Base-by-base conservation (phyloP, 2,888 invertebrate species). In the Theodoxus fluviatilis region DNA sequence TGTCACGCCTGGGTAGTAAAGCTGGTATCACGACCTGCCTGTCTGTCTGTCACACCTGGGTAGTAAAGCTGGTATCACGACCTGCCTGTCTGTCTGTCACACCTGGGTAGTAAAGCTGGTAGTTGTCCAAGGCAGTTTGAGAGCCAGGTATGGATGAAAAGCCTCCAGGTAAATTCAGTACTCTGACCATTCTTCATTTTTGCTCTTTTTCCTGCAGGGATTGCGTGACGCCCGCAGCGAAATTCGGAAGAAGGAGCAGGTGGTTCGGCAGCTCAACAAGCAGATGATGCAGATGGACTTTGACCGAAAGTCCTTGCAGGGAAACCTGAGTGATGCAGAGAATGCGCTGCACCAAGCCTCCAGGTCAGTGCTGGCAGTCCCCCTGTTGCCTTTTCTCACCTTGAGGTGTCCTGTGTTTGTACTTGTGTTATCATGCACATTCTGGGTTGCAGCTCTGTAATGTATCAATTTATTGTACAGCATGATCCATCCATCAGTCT, bases 291-390 rank as follows among this genome's bases (percentile, higher is more conserved):
- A 80, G 47, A 63, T 80, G 12, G 83, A 84, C 70, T 73, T 76
- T 22, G 84, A 85, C 72, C 80, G 80, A 38, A 79, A 78, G 67
- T 74, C 79, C 12, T 74, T 84, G 28, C 76, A 76, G 47, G 78
- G 78, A 43, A 84, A 85, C 68, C 73, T 86, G 31, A 73, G 72
- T 31, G 85, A 85, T 77, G 84, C 84, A 6, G 85, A 86, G 74
- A 81, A 79, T 66, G 83, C 85, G 4, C 77, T 85, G n/a, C 79
- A 79, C 57, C 83, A 82, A 40, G 82, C 81, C 1, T 79, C 80
- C 61, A 84, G 78, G 84, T 84, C 71, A 73, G 73, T 55, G 37
- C 37, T 35, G 35, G 9, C 28, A 9, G 25, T 64, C n/a, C 12
- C 43, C 15, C 43, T 15, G 15, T 15, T 18, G 40, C 25, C 37